Percentiles rank a stretch among this genome's conserved stretches.
Evolutionary conservation across 2,888 invertebrate genomes (phyloP).

Genomic region (Rotaria magnacalcarata): DNA sequence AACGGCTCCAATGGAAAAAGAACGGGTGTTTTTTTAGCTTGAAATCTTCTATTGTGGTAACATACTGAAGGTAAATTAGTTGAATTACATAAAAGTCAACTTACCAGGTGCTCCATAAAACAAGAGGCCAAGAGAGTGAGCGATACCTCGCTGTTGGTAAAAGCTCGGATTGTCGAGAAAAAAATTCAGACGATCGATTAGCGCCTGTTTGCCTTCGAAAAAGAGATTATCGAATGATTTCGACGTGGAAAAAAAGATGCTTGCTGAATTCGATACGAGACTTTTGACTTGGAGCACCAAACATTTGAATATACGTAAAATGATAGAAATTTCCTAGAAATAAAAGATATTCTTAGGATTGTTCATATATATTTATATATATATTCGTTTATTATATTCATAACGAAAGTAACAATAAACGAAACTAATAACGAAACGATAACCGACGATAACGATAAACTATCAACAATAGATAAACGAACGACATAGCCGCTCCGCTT

Average conservation of each 20-base stretch:
- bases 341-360: background rate
- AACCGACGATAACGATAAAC: too few species aligned
- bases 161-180: background rate
- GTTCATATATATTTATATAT: background rate
- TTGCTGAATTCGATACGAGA: background rate
- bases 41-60: too few species aligned
- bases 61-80: too few species aligned
- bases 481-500: too few species aligned
- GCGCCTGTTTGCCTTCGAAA: background rate
- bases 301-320: background rate
- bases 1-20: too few species aligned
- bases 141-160: background rate
- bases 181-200: background rate
- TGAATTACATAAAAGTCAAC: background rate
- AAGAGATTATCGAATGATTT: slow-evolving; percentile 9
- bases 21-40: too few species aligned
- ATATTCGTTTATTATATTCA: too few species aligned
- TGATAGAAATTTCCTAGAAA: background rate
- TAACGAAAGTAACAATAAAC: too few species aligned
- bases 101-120: background rate
- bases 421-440: too few species aligned
- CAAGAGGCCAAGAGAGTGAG: background rate
- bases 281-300: too few species aligned
- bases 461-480: too few species aligned
- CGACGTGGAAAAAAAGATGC: background rate